Evolutionary conservation across 2,888 invertebrate species (phyloP), one percentile per base, ranked within the genome.

Genomic region (Rugalucina vietnamica): DNA sequence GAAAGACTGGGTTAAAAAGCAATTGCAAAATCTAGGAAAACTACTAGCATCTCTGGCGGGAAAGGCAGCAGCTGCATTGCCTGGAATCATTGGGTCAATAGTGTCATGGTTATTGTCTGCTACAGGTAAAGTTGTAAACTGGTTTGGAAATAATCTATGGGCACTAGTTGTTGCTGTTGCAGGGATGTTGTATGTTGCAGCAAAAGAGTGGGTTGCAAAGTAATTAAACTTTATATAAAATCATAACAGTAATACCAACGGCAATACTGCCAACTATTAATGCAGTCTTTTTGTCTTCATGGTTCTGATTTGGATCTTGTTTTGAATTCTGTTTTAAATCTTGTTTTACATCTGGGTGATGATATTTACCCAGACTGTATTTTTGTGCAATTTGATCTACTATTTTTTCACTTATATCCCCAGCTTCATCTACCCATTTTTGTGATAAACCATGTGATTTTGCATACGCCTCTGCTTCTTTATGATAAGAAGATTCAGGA

Each of bases 1-100:
- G n/a, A 82, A 82, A 34, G 82, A 82, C 18, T 79, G 78, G 82
- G 37, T 82, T 43, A 82, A 79, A 81, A 76, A 76, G 43, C 65
- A 69, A 49, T 36, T 76, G 29, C 14, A 37, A 18, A 69, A 39
- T 29, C 65, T 76, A n/a, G 76, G 76, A 18, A 65, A 34, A 32
- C 69, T 76, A 29, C 29, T 76, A 27, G 37, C 65, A 21, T n/a
- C 24, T 27, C 49, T 76, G 18, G 76, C 76, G 14, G 76, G 76
- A 60, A 76, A 76, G 43, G 36, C 43, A 29, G 76, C 76, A 21
- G 76, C 76, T 24, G 65, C 76, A 29, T 32, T 76, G 27, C 76
- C 76, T 8, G 76, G 76, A 29, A 69, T 76, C 10, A 60, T 76
- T 29, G 76, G 76, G 24, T 65, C 76, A 14, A 69, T 76, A n/a